Conservation (phyloP, 2,797 vertebrate genomes). For the Limosa lapponica region DNA sequence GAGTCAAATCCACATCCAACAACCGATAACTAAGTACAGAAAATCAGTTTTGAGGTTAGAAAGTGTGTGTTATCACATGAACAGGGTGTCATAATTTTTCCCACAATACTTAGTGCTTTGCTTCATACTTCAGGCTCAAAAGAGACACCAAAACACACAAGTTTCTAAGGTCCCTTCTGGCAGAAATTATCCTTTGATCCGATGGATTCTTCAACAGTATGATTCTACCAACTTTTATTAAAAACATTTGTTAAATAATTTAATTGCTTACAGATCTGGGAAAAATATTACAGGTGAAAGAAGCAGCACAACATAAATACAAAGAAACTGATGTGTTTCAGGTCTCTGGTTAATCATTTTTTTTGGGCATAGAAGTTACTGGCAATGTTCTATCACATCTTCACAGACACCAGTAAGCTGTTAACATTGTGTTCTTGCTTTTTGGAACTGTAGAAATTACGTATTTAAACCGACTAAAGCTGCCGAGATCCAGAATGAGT, state of each 20-base stretch:
- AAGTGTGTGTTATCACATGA: neutral
- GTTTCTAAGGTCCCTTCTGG: neutral
- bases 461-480: neutral
- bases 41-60: neutral
- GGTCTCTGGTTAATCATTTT: neutral
- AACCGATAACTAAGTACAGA: neutral
- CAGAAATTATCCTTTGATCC: neutral
- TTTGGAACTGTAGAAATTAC: neutral
- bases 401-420: neutral
- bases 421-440: neutral
- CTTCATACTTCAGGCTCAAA: neutral
- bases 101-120: fast-evolving
- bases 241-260: neutral
- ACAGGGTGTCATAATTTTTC: neutral
- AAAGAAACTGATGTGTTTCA: neutral
- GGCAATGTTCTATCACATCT: neutral
- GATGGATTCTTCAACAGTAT: neutral
- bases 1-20: fast-evolving
- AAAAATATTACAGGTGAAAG: neutral
- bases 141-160: neutral
- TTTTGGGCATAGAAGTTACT: neutral
- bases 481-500: neutral
- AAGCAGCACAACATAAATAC: neutral
- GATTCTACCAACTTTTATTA: neutral
- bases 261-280: neutral